Evolutionary conservation across 2,797 vertebrate genomes (phyloP).

Genomic region (Brachyrhaphis roseni): DNA sequence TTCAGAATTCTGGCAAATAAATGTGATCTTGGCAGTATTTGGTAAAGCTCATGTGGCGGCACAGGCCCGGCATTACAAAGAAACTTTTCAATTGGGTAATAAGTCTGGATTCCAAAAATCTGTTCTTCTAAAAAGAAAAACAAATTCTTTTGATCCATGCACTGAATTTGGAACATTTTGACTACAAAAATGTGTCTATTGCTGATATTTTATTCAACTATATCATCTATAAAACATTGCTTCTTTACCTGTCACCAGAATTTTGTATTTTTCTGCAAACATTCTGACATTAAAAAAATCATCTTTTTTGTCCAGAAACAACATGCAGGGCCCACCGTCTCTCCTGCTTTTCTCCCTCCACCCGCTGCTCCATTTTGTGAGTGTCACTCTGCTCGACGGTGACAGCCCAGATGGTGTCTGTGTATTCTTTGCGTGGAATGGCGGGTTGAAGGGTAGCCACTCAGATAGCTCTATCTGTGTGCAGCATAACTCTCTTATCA

Average conservation of each 20-base stretch:
- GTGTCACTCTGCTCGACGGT: constrained; percentile 49
- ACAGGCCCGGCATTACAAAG: neutral
- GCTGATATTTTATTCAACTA: neutral
- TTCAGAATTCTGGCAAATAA: neutral
- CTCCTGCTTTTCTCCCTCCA: constrained; percentile 2
- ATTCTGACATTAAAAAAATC: neutral
- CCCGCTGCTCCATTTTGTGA: constrained; percentile 69
- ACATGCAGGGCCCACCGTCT: neutral
- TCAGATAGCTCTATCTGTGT: constrained; percentile 83
- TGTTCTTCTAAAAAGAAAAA: neutral
- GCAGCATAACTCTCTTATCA: constrained; percentile 81
- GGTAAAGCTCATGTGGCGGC: neutral
- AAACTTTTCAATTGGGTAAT: no score
- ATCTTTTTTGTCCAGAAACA: constrained; percentile 13
- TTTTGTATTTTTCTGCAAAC: constrained; percentile 14
- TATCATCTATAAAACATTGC: neutral
- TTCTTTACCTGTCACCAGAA: constrained; percentile 7
- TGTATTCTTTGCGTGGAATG: constrained; percentile 67
- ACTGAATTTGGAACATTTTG: neutral
- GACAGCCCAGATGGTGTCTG: constrained; percentile 46
- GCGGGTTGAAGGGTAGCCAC: constrained; percentile 71
- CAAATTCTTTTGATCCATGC: neutral
- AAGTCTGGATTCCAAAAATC: neutral
- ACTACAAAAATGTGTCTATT: neutral
- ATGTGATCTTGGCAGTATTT: neutral